Base-by-base conservation (phyloP, 2,113 vertebrate genomes). In the Cettia cetti region DNA sequence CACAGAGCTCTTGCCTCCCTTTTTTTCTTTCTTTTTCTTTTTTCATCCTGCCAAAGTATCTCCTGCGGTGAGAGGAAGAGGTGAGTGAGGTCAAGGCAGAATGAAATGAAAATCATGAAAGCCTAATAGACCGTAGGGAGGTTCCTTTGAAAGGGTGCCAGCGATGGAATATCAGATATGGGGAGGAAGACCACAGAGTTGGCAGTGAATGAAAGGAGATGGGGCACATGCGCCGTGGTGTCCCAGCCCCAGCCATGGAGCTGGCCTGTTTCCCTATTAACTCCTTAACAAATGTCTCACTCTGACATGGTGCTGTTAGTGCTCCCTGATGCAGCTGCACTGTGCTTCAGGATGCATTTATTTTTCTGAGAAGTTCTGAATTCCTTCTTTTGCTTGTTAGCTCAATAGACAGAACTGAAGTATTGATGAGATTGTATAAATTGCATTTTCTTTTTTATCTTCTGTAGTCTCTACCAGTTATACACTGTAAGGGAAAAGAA, bases 91-190 rank as follows among this genome's bases (percentile, higher is more conserved):
- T 91, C 84, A 90, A 90, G 74, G 66, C 54, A 7, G 80, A 95
- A 92, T 94, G 69, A 92, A 96, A 91, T 82, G 40, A 86, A 80
- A 86, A 74, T 88, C 82, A 54, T 72, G 82, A 93, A 92, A 86
- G 85, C 90, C 95, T 94, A 90, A 94, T 72, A 93, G 88, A 90
- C 79, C 79, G 21, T 54, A 20, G 90, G 88, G 90, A 96, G 39
- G 63, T 81, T 88, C 82, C 72, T 96, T 70, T 96, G 95, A 80
- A 85, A 70, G 37, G 44, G 9, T 89, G 86, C 91, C 95, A 94
- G 72, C 6, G 3, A 50, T 83, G 50, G 88, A 64, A 33, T 76
- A 80, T 87, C 82, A 35, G 26, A 65, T 65, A 9, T 72, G 71
- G 76, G 82, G 88, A 70, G 42, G 82, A 82, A 65, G 92, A 93